Percentiles rank a stretch among this genome's conserved stretches.
Evolutionary conservation across 30 jellyfish, hydroid and myxozoan genomes (phyloP).

Genomic region (Turritopsis rubra): DNA sequence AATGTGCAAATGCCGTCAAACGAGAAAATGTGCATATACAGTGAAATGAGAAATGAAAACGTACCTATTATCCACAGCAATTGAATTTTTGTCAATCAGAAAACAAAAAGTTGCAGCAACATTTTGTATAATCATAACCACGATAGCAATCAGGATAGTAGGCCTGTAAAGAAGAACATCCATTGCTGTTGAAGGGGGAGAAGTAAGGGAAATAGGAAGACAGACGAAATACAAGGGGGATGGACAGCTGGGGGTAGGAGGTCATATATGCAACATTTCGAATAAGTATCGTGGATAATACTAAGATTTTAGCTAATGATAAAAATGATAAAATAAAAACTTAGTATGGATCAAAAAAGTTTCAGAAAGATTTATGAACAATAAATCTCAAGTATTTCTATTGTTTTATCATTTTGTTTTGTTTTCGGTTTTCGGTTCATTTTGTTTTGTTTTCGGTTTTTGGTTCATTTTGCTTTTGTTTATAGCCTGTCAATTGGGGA

Average conservation of each 20-base stretch:
- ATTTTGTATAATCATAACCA: background rate
- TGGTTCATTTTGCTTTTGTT: too few relatives aligned
- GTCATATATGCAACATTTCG: background rate
- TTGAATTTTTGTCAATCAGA: background rate
- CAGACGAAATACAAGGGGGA: background rate
- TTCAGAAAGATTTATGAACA: too few relatives aligned
- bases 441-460: too few relatives aligned
- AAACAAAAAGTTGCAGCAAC: conserved; percentile 3
- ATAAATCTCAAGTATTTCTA: too few relatives aligned
- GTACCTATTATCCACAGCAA: conserved; percentile 28
- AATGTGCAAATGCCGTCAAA: background rate
- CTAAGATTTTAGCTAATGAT: too few relatives aligned
- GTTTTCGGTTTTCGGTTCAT: too few relatives aligned
- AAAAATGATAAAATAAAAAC: too few relatives aligned
- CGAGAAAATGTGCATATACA: background rate
- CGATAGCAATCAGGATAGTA: background rate
- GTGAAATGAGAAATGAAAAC: background rate
- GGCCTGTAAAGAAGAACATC: conserved; percentile 5
- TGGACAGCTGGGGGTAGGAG: background rate
- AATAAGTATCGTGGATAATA: too few relatives aligned
- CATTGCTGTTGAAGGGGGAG: background rate
- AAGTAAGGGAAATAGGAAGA: background rate
- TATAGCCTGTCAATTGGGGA: too few relatives aligned
- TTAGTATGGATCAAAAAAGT: too few relatives aligned
- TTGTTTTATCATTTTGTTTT: too few relatives aligned